Evolutionary conservation across 2,113 vertebrate species (phyloP), one percentile per base, ranked within the genome.

Genomic region (Amazona vittata): DNA sequence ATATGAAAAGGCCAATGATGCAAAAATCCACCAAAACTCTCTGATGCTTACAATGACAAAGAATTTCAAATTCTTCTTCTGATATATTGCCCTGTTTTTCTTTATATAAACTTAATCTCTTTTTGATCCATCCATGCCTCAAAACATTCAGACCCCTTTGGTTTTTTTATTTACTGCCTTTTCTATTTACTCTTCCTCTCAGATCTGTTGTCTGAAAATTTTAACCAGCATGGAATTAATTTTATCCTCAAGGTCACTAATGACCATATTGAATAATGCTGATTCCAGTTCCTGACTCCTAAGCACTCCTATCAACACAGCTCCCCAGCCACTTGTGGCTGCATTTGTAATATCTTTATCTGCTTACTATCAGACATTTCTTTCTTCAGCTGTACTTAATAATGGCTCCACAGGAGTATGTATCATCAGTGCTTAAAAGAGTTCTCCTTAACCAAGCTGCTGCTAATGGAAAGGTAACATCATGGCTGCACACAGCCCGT

Each of bases 121-220:
- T 88, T 96, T 94, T 79, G 44, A 76, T 77, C 39, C 21, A 33
- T 52, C 15, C 26, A 59, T 64, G 22, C n/a, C 25, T 89, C 71
- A 81, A 95, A 93, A 20, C 31, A 65, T 83, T 92, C 33, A 84
- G 41, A 71, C 3, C 9, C 15, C 24, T 81, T 73, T 63, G 55
- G 76, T 87, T 89, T 96, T 95, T 93, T 81, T 83, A 88, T 95
- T 94, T 86, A 35, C 15, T 14, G 12, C 84, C 55, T 90, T 92
- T 28, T 67, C 57, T 94, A 78, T 91, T 89, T 96, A 95, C 49
- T 86, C 41, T 76, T 62, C n/a, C 46, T 92, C 82, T 90, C 63
- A 75, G 39, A 41, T 35, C 75, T 84, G 57, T 87, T 85, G 57
- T 86, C 57, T 78, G 82, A 83, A 95, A 86, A 21, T 55, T 93